Evolutionary conservation across 1,140 invertebrate species (phyloP).

Genomic region (Phymastichus coffea): DNA sequence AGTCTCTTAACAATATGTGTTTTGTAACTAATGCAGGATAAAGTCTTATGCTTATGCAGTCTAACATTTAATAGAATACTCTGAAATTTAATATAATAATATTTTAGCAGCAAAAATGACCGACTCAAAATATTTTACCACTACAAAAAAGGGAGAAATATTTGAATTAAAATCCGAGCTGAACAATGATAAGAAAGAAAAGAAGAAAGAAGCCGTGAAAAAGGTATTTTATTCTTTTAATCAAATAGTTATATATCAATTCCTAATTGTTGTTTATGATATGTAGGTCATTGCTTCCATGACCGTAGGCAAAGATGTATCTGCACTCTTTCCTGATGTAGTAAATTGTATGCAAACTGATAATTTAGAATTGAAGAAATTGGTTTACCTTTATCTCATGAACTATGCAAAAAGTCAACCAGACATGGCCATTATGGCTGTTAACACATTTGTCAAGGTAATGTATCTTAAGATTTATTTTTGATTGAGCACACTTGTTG

Average conservation of each 20-base stretch:
- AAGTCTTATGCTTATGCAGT: too few relatives aligned
- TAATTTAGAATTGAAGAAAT: slow-evolving; percentile 98
- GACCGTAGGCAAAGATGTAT: slow-evolving; percentile 98
- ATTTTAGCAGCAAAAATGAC: slow-evolving; percentile 75
- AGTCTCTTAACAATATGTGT: too few relatives aligned
- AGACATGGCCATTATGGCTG: slow-evolving; percentile 99
- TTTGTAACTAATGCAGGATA: too few relatives aligned
- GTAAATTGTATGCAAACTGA: slow-evolving; percentile 99
- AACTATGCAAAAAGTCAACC: slow-evolving; percentile 99
- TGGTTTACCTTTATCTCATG: slow-evolving; percentile 99
- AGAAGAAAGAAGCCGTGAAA: slow-evolving; percentile 99
- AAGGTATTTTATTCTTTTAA: slow-evolving; percentile 66
- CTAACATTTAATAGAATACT: too few relatives aligned
- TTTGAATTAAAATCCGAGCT: slow-evolving; percentile 98
- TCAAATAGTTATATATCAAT: slow-evolving; percentile 8
- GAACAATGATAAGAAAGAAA: slow-evolving; percentile 99
- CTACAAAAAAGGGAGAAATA: slow-evolving; percentile 99
- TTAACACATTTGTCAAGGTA: slow-evolving; percentile 99
- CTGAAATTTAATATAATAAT: too few relatives aligned
- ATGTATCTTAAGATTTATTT: slow-evolving; percentile 40
- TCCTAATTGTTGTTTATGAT: slow-evolving; percentile 9
- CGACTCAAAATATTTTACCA: slow-evolving; percentile 99
- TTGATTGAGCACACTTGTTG: slow-evolving; percentile 39
- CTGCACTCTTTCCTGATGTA: slow-evolving; percentile 96
- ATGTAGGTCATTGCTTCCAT: slow-evolving; percentile 96